Base-by-base conservation (phyloP, 1,140 invertebrate genomes). In the Frieseomelitta varia region DNA sequence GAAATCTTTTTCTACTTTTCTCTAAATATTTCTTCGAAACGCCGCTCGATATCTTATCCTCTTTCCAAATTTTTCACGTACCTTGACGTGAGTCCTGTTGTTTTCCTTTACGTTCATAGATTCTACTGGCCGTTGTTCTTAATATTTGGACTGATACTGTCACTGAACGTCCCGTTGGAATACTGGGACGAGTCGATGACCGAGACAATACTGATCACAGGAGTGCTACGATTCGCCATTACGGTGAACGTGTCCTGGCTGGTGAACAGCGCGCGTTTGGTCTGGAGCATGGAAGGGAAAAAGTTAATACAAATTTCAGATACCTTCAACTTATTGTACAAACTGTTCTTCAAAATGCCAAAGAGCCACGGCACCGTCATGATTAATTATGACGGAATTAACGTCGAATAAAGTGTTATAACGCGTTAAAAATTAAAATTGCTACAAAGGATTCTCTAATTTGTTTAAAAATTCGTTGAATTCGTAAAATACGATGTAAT, bases 211-310 rank as follows among this genome's bases (percentile, higher is more conserved):
- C 96, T 97, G 53, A 94, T 97, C 1, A 93, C 96, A 15, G 97
- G 97, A n/a, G 96, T 97, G 90, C 88, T 97, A 68, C 95, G 97
- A 24, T 95, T 96, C 61, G 93, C 95, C 0, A 91, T 97, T 4
- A 95, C 96, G 0, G 87, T 96, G 0, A 95, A 97, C 83, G 91
- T 96, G 4, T 94, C 96, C 2, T 97, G 96, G 95, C 92, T 98
- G 2, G 95, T 98, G 2, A 97, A 97, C 87, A 97, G 97, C 76
- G 96, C 96, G 0, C 95, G 96, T 39, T 94, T 96, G 24, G 92
- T 98, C 27, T 98, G 97, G 97, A 96, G 96, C 51, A 94, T 97
- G 3, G 95, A 96, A 90, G 95, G 95, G 34, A 96, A 97, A 89
- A 97, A 97, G 96, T 97, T 95, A 96, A 95, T 95, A 86, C 47